These are phyloP conservation scores for Eupithecia vulgata DNA, from an alignment of 2,888 invertebrate species.

Conservation along the genomic window DNA sequence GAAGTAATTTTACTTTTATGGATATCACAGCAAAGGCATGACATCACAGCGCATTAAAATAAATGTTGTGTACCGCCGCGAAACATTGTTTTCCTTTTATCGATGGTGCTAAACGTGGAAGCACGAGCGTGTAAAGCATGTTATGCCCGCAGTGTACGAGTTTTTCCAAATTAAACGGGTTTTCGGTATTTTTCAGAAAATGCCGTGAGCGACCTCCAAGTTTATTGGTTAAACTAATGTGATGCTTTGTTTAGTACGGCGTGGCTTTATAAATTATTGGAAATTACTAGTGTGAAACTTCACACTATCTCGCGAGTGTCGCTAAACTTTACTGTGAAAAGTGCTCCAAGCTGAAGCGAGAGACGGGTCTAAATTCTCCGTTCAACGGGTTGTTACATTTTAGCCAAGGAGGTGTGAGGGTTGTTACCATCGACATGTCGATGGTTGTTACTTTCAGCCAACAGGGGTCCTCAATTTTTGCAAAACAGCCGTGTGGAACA, in stretches of 20 bases:
- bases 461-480: constrained; percentile 26
- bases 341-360: neutral
- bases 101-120: constrained; percentile 46
- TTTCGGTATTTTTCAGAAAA: constrained; percentile 12
- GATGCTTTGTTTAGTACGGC: neutral
- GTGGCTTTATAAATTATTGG: neutral
- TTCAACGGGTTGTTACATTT: no score
- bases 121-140: constrained; percentile 38
- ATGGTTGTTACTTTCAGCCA: no score
- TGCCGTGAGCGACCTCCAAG: no score
- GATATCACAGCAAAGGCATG: constrained; percentile 38
- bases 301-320: neutral
- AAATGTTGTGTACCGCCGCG: constrained; percentile 45
- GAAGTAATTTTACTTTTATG: constrained; percentile 41
- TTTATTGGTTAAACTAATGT: neutral
- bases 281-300: neutral
- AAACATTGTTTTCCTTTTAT: constrained; percentile 57
- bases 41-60: constrained; percentile 53
- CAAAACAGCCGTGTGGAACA: constrained; percentile 25
- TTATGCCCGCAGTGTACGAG: constrained; percentile 21
- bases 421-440: no score
- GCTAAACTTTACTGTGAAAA: neutral
- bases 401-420: no score
- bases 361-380: neutral
- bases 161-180: constrained; percentile 10